Evolutionary conservation across 2,888 invertebrate species (phyloP).

Genomic region (Pherbina coryleti): DNA sequence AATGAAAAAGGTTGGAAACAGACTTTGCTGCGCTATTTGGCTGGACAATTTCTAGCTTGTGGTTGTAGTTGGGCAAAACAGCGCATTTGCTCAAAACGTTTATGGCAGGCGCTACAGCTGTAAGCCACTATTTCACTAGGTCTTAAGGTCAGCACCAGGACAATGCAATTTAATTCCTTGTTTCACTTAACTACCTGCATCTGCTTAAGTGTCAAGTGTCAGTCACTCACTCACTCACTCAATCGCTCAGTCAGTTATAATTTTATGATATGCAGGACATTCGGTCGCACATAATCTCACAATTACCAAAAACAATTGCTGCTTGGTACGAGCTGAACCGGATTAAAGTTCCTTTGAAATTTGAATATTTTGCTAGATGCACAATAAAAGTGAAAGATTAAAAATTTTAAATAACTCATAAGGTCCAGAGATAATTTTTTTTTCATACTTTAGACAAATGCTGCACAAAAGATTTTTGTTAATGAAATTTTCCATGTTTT

Average conservation of each 20-base stretch:
- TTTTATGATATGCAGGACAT: not conserved
- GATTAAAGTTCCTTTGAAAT: constrained; percentile 22
- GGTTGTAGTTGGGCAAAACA: too few species aligned
- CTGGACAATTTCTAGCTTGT: too few species aligned
- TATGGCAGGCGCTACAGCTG: not conserved
- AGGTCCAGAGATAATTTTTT: not conserved
- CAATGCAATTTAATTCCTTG: not conserved
- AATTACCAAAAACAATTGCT: constrained; percentile 1
- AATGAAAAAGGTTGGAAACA: not conserved
- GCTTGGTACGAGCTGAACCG: not conserved
- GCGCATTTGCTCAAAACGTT: not conserved
- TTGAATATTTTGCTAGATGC: constrained; percentile 19
- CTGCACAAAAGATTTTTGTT: not conserved
- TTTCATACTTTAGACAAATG: not conserved
- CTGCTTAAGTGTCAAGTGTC: constrained; percentile 24
- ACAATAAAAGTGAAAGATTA: constrained; percentile 24
- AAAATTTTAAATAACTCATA: constrained; percentile 9
- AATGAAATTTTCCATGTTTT: constrained; percentile 11
- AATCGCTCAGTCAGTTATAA: not conserved
- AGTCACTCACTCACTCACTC: not conserved
- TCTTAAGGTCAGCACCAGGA: not conserved
- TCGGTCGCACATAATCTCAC: constrained; percentile 11
- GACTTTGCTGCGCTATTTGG: too few species aligned
- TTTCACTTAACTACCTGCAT: not conserved
- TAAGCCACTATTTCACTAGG: not conserved